phyloP scores from a whole-genome alignment of 1,140 invertebrate species.

The Papilio xuthus region DNA sequence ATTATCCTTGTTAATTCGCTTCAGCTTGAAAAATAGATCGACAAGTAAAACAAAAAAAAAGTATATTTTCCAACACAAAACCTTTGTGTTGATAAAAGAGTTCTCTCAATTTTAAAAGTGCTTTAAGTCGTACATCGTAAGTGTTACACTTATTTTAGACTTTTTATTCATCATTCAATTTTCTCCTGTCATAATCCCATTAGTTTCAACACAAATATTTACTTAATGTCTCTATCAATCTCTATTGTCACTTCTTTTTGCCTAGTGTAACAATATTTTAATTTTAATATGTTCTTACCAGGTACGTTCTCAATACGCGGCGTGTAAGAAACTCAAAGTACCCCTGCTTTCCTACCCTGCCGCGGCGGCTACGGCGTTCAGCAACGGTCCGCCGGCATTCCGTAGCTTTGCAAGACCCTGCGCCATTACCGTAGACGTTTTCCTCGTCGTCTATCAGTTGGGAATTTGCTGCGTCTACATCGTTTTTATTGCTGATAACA shows the following conservation, averaged over 20 bases:
- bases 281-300: constrained; percentile 39
- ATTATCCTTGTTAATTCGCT: too few relatives aligned
- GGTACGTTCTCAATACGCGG: constrained; percentile 79
- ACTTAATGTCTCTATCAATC: neutral
- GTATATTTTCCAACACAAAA: too few relatives aligned
- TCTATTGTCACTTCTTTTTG: neutral
- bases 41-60: too few relatives aligned
- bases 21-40: too few relatives aligned
- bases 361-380: constrained; percentile 84
- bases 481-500: constrained; percentile 90
- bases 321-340: constrained; percentile 82
- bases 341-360: constrained; percentile 85
- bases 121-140: too few relatives aligned
- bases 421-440: constrained; percentile 84
- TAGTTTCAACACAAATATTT: too few relatives aligned
- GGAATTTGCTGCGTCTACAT: constrained; percentile 96
- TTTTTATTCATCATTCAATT: too few relatives aligned
- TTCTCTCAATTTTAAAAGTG: too few relatives aligned
- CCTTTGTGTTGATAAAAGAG: too few relatives aligned
- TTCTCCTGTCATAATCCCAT: too few relatives aligned
- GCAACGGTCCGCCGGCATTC: constrained; percentile 82
- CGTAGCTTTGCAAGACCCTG: constrained; percentile 82
- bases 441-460: constrained; percentile 92
- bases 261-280: neutral
- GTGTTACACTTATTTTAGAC: too few relatives aligned